Base-by-base conservation (phyloP, 2,113 vertebrate species). In the Sebastes fasciatus region DNA sequence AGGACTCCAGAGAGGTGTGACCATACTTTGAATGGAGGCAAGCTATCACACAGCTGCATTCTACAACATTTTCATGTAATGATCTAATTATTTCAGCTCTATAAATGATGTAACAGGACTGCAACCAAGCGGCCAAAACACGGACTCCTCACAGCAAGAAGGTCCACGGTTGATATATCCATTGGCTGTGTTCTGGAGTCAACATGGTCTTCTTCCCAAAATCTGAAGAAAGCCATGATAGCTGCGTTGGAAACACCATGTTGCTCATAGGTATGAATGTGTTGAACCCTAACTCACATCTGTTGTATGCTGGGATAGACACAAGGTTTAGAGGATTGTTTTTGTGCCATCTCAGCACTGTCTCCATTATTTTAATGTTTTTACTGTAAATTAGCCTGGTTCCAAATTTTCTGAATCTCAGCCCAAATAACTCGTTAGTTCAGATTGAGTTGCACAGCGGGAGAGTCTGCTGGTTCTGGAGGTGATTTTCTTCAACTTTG, bases 31-130 rank as follows among this genome's bases (percentile, higher is more conserved):
- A 68, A 57, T 48, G 0, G 5, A 63, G 12, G 4, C 3, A 16
- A 65, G 43, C 40, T 13, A 60, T 9, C 14, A 21, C 55, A 57
- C 55, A 23, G 55, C 55, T 57, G 21, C 5, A 23, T 57, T 12
- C n/a, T 23, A 57, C 26, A 46, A 63, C 68, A 48, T 72, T 49
- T 51, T 23, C 19, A 48, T 42, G 51, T 80, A 19, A 49, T 58
- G 17, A 73, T 17, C 12, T 66, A 10, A 65, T 80, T 73, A 23
- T 57, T 55, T 49, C 14, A 55, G 71, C 26, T 64, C 6, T 14
- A 7, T 40, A 73, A 11, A 58, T 80, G 23, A 73, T 65, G 69
- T 48, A 73, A 80, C 21, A 48, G 19, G 12, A 14, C 23, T 48
- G 61, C 61, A 80, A 73, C 11, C 46, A n/a, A 16, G 16, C 1